phyloP scores from a whole-genome alignment of 2,888 invertebrate genomes.

The Synergus laeviventris region DNA sequence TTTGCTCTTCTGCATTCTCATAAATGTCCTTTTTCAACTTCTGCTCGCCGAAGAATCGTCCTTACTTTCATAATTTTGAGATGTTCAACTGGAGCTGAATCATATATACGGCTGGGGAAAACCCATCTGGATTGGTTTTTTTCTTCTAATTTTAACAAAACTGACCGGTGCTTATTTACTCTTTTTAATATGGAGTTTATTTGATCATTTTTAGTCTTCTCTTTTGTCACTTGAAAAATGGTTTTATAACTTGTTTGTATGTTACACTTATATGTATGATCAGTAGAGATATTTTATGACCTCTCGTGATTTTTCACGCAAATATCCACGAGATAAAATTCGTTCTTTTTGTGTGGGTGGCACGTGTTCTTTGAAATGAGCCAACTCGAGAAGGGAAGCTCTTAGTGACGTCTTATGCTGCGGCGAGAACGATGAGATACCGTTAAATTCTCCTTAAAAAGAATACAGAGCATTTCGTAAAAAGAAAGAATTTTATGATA shows the following conservation, averaged over 20 bases:
- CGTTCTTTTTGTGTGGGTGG: not conserved
- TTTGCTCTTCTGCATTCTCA: constrained; percentile 2
- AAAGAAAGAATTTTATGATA: no score
- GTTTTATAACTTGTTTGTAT: not conserved
- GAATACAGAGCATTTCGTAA: not conserved
- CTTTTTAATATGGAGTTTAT: no score
- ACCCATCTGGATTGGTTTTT: no score
- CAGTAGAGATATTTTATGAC: not conserved
- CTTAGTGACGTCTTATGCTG: not conserved
- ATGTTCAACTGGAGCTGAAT: no score
- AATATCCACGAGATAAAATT: not conserved
- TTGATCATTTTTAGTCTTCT: not conserved
- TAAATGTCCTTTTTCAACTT: not conserved
- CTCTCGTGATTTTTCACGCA: constrained; percentile 3
- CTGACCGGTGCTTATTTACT: no score
- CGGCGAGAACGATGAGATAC: not conserved
- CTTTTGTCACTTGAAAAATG: not conserved
- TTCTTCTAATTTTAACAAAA: no score
- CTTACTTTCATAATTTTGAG: not conserved
- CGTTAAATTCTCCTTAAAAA: not conserved
- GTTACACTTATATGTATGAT: not conserved
- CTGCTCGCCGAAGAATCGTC: not conserved
- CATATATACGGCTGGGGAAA: no score
- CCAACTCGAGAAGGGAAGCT: not conserved
- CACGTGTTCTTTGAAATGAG: constrained; percentile 12